Base-by-base conservation (phyloP, 92 coral and sea anemone species). In the Epizoanthus fatuus region DNA sequence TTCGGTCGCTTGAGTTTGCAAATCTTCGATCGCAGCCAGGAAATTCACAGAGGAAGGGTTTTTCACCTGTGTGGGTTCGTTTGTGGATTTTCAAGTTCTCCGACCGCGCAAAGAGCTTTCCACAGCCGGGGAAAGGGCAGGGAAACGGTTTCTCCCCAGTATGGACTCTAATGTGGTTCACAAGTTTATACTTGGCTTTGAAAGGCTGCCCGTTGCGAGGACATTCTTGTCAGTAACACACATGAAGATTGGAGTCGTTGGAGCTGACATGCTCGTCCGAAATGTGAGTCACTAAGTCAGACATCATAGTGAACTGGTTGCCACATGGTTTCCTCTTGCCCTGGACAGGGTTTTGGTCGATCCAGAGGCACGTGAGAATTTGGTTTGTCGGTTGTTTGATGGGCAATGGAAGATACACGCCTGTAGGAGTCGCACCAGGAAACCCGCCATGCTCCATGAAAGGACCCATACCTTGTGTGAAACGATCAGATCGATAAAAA, bases 101-200 rank as follows among this genome's bases (percentile, higher is more conserved):
- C 13, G 99, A 97, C 79, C 99, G 94, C 49, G 99, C 99, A 75
- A 97, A 97, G 40, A 97, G 98, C 79, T 97, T 97, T 9, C 99
- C 99, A 79, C 99, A 97, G 10, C 96, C 99, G 1, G 94, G 98
- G 86, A 93, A 95, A 39, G 93, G 95, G 67, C 99, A 97, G 7
- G 99, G 99, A 81, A 97, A 97, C 2, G 99, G 99, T 74, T 95
- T 95, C 72, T 97, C 99, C 42, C 99, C 99, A 0, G 99, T 97
- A 69, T 97, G 99, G 44, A 97, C 99, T 74, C 99, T 82, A 42
- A 97, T 97, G 84, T 97, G 99, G 88, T 97, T 97, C 29, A 97
- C 98, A 56, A 97, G 96, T 89, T 97, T 97, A 90, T 97, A 97
- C 86, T 97, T 97, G 11, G 99, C 99, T 88, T 97, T 97, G 90